These are phyloP conservation scores for Streblospio benedicti DNA, from an alignment of 1,140 invertebrate species.

Conservation along the genomic window DNA sequence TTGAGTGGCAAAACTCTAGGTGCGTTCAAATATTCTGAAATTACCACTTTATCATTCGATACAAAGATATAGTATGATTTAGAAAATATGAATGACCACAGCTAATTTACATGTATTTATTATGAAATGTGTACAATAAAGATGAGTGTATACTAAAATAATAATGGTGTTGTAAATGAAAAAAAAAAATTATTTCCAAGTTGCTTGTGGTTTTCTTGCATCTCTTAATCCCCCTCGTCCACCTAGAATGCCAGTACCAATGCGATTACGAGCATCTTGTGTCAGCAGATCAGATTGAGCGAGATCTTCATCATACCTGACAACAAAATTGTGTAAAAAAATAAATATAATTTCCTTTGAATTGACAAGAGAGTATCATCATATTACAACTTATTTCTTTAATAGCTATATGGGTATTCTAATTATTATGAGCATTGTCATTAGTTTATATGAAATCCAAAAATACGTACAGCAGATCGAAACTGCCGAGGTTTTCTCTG, in stretches of 20 bases:
- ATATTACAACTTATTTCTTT: not conserved
- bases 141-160: too few species aligned
- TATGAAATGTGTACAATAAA: too few species aligned
- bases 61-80: too few species aligned
- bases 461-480: constrained; percentile 71
- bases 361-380: not conserved
- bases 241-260: constrained; percentile 20
- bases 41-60: too few species aligned
- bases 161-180: too few species aligned
- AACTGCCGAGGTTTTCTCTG: constrained; percentile 72
- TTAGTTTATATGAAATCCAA: not conserved
- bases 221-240: not conserved
- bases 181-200: constrained; percentile 8
- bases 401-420: not conserved
- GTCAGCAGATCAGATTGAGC: constrained; percentile 36
- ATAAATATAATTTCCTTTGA: not conserved
- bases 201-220: not conserved
- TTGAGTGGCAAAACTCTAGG: too few species aligned
- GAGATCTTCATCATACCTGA: constrained; percentile 43
- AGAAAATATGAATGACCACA: too few species aligned
- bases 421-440: not conserved
- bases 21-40: too few species aligned
- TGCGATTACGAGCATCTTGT: constrained; percentile 28
- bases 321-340: constrained; percentile 12
- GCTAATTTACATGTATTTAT: too few species aligned